Percentiles rank a stretch among this genome's conserved stretches.
Evolutionary conservation across 2,797 vertebrate species (phyloP).

Genomic region (Furcifer pardalis): DNA sequence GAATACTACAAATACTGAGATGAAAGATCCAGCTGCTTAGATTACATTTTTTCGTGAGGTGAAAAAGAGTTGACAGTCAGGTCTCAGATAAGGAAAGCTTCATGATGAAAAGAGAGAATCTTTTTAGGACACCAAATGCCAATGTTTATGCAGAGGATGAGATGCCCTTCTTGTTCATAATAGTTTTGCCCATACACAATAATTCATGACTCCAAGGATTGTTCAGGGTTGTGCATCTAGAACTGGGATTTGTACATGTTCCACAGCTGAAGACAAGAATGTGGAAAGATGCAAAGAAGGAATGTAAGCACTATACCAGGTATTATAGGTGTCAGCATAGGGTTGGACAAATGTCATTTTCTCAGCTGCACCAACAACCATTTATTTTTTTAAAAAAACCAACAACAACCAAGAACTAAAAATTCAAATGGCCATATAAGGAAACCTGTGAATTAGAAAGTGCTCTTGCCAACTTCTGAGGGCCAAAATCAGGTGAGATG

Average conservation of each 20-base stretch:
- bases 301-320: neutral
- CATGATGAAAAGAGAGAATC: neutral
- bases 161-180: neutral
- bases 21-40: conserved; percentile 36
- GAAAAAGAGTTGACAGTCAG: conserved; percentile 4
- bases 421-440: neutral
- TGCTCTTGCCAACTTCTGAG: too few relatives aligned
- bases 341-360: neutral
- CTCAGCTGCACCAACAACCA: neutral
- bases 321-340: neutral
- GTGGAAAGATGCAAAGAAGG: neutral
- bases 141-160: neutral
- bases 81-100: neutral
- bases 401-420: neutral
- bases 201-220: neutral
- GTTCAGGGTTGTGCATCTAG: neutral
- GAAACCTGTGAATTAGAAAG: too few relatives aligned
- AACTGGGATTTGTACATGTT: neutral
- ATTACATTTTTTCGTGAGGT: neutral
- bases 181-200: neutral
- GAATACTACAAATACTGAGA: conserved; percentile 64
- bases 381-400: too few relatives aligned
- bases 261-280: neutral
- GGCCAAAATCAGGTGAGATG: too few relatives aligned
- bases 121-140: conserved; percentile 3